Base-by-base conservation (phyloP, 2,888 invertebrate species). In the Cephus runcator region DNA sequence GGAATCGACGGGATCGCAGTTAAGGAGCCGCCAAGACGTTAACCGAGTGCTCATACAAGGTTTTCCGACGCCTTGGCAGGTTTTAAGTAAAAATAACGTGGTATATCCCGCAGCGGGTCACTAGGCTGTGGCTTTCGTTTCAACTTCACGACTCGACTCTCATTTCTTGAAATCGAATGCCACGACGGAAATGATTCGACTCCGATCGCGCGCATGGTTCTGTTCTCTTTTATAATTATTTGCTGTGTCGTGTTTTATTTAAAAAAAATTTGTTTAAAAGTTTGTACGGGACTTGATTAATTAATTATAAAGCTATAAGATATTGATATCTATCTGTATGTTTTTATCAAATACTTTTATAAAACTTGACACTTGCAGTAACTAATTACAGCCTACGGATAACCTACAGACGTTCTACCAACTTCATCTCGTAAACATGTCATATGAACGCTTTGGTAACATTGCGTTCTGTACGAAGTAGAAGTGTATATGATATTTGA, bases 31-130 rank as follows among this genome's bases (percentile, higher is more conserved):
- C 30, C 34, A 68, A 75, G 35, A 74, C 73, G 79, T 76, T 69
- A 79, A 79, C 76, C 76, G 79, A 79, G 73, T 74, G 75, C 78
- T 81, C 79, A 79, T 81, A 82, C 86, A 87, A 87, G 87, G 86
- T 88, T 90, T 87, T 87, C 85, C 84, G 84, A 85, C 87, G 85
- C 84, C 85, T 84, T 80, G 83, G 84, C 85, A 87, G 88, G 85
- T 88, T 87, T 81, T 85, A 84, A 86, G 85, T 90, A 90, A 90
- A 90, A 90, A 90, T 90, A 90, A 90, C 90, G 88, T 80, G 87
- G 88, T 88, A 82, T 82, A 88, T 86, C 85, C 85, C 87, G 9
- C 56, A 85, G 83, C 90, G 84, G 90, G 90, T 90, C 90, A 90
- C 89, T 89, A 87, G 90, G 89, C 87, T 90, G 86, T 84, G 83